A percentile compares a stretch with the other conserved stretches of the same genome.
Conservation (phyloP, 2,888 invertebrate genomes). For the Scaptodrosophila latifasciaeformis region DNA sequence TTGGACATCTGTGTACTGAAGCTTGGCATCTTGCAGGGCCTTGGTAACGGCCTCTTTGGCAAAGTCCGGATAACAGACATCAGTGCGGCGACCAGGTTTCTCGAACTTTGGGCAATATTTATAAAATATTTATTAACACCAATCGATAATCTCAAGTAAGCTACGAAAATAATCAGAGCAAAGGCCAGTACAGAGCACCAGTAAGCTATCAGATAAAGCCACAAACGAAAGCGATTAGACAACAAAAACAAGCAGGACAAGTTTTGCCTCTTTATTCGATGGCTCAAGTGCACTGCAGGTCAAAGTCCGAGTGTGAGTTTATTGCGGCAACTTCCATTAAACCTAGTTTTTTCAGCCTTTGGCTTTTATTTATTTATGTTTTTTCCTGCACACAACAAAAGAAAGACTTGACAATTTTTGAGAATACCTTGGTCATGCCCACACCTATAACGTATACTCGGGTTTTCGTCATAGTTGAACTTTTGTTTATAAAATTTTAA, state of each 20-base stretch:
- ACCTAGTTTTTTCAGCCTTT: slow-evolving; percentile 18
- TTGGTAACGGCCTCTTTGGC: slow-evolving; percentile 93
- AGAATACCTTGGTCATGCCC: slow-evolving; percentile 94
- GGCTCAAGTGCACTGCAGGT: slow-evolving; percentile 48
- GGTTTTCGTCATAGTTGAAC: slow-evolving; percentile 72
- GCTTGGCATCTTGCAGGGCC: slow-evolving; percentile 88
- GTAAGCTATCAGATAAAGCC: no score
- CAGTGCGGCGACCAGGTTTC: slow-evolving; percentile 88
- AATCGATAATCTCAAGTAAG: neutral
- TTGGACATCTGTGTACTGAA: slow-evolving; percentile 85
- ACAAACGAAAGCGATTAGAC: neutral
- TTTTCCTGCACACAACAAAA: neutral
- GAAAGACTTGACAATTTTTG: neutral
- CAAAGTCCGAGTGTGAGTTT: slow-evolving; percentile 47
- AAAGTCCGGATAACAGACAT: slow-evolving; percentile 95
- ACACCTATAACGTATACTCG: slow-evolving; percentile 94
- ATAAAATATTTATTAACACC: neutral
- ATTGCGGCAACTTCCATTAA: slow-evolving; percentile 2
- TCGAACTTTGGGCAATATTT: slow-evolving; percentile 81
- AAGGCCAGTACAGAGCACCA: neutral
- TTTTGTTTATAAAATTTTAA: no score
- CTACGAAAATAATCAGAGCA: neutral
- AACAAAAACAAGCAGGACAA: slow-evolving; percentile 9
- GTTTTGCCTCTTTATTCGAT: slow-evolving; percentile 15
- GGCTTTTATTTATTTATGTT: neutral